Evolutionary conservation across 1,140 invertebrate species (phyloP).

Genomic region (Musca domestica): DNA sequence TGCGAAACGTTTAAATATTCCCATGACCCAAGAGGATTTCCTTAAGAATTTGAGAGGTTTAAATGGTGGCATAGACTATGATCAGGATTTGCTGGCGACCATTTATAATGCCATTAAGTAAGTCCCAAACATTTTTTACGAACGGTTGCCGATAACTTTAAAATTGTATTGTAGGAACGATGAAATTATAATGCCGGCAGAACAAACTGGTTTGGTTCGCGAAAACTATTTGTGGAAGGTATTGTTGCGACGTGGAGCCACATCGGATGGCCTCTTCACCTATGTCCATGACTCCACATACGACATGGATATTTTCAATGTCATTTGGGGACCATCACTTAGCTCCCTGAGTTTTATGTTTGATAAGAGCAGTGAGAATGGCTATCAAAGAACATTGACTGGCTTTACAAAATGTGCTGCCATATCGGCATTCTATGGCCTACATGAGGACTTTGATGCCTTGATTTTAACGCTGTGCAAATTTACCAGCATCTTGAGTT

Average conservation of each 20-base stretch:
- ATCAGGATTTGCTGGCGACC: constrained; percentile 89
- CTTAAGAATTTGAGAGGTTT: constrained; percentile 90
- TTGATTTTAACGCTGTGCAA: constrained; percentile 92
- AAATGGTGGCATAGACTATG: constrained; percentile 92
- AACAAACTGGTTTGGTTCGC: constrained; percentile 89
- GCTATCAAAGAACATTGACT: constrained; percentile 64
- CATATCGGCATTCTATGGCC: constrained; percentile 85
- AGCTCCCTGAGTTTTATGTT: constrained; percentile 93
- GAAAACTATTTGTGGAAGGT: constrained; percentile 99
- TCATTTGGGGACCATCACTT: constrained; percentile 86
- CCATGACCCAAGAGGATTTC: constrained; percentile 92
- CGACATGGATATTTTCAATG: constrained; percentile 82
- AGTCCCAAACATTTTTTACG: too few relatives aligned
- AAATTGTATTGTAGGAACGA: constrained; percentile 66
- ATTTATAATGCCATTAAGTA: constrained; percentile 94
- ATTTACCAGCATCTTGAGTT: constrained; percentile 73
- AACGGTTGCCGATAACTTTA: neutral
- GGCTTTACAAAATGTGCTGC: constrained; percentile 87
- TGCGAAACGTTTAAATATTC: constrained; percentile 88
- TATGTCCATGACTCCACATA: constrained; percentile 72
- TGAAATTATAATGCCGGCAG: constrained; percentile 99
- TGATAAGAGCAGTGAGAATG: constrained; percentile 80
- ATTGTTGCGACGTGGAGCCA: constrained; percentile 73
- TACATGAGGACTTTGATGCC: constrained; percentile 90
- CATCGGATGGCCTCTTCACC: constrained; percentile 71